Evolutionary conservation across 2,113 vertebrate genomes (phyloP), one percentile per base, ranked within the genome.

Genomic region (Loxodonta africana): DNA sequence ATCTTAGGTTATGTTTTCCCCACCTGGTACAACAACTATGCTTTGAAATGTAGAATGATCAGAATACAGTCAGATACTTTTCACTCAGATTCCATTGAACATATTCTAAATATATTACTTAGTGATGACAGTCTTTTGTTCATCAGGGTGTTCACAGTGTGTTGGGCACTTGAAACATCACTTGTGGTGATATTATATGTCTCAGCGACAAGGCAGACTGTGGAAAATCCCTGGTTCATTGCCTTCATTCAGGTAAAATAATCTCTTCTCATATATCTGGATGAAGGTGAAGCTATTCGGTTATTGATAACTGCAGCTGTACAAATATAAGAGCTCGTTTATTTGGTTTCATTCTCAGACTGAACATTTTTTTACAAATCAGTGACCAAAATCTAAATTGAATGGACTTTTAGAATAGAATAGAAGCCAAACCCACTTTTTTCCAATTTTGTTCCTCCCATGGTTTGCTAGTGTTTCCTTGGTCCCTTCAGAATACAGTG

Each of bases 1-100:
- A 78, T 92, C 69, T 88, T 83, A 4, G 21, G 33, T 78, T 51
- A 25, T 33, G 25, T 25, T 91, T 73, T 46, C 51, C 33, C 30
- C 1, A 7, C 15, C 26, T 67, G 6, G 51, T 93, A 4, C 93
- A 97, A 93, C 18, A 89, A 63, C 21, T 83, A 86, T 80, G 41
- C 44, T 94, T 95, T 96, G 93, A 96, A 96, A 91, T 73, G 62
- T 95, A 77, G 65, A 91, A 85, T 83, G 62, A 95, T 81, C 44
- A 90, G 33, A 76, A 83, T 63, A 88, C 14, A 53, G 85, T 78
- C 63, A 63, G 51, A 69, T 65, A n/a, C 48, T 88, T 93, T 82
- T 95, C 46, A 87, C 63, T 89, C 69, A 86, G 76, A 91, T 88
- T 85, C 20, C 77, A 84, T 41, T 23, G 2, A 84, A n/a, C 44